Evolutionary conservation across 53 echinoderm and acorn worm genomes (phyloP).

Genomic region (Antedon mediterranea): DNA sequence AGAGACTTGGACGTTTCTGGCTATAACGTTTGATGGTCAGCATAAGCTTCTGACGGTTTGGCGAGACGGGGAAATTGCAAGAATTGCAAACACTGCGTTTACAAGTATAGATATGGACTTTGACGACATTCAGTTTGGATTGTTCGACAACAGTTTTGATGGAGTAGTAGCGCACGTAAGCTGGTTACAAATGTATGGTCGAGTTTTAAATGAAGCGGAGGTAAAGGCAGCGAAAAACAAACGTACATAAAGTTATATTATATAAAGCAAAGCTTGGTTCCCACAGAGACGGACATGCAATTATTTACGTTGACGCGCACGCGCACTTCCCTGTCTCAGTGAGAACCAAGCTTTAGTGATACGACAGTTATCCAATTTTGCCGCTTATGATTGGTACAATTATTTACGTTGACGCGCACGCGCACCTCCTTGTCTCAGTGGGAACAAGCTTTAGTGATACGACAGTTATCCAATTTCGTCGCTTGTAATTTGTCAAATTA

Average conservation of each 20-base stretch:
- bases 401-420: too few relatives aligned
- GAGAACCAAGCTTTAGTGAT: too few relatives aligned
- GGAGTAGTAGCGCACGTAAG: background rate
- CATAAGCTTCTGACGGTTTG: background rate
- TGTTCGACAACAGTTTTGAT: background rate
- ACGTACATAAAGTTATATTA: background rate
- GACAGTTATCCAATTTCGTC: too few relatives aligned
- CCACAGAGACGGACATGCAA: too few relatives aligned
- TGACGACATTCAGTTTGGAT: background rate
- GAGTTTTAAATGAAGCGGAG: background rate
- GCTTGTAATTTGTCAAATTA: too few relatives aligned
- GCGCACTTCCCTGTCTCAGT: too few relatives aligned
- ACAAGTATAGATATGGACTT: background rate
- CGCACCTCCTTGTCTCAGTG: too few relatives aligned
- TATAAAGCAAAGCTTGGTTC: too few relatives aligned
- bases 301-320: too few relatives aligned
- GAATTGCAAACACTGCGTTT: background rate
- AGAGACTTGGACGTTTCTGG: background rate
- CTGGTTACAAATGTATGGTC: background rate
- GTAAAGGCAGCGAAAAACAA: background rate
- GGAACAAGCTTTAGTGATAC: too few relatives aligned
- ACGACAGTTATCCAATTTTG: too few relatives aligned
- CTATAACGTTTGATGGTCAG: background rate
- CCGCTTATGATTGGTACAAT: too few relatives aligned
- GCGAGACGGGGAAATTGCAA: background rate